Evolutionary conservation across 2,888 invertebrate species (phyloP).

Genomic region (Sisyra nigra): DNA sequence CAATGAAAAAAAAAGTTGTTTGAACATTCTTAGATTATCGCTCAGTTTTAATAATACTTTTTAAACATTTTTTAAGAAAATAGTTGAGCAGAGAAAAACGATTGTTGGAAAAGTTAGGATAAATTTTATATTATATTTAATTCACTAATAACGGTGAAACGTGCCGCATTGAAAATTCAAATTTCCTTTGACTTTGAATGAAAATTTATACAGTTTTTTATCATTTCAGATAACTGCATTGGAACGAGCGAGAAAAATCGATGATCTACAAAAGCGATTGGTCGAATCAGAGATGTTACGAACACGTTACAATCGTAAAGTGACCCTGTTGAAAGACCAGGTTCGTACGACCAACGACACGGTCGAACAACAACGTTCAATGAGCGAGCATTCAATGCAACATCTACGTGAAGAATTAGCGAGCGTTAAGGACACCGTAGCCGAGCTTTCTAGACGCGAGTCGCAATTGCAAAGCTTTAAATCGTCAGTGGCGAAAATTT

Average conservation of each 20-base stretch:
- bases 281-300: constrained; percentile 68
- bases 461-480: constrained; percentile 64
- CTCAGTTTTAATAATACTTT: no score
- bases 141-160: no score
- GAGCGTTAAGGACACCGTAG: constrained; percentile 53
- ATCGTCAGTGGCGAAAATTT: constrained; percentile 35
- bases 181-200: no score
- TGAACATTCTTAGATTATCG: no score
- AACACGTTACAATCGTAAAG: constrained; percentile 55
- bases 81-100: no score
- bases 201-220: neutral
- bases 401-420: constrained; percentile 61
- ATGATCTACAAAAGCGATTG: constrained; percentile 64
- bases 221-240: constrained; percentile 54
- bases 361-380: constrained; percentile 51
- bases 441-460: constrained; percentile 59
- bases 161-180: no score
- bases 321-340: constrained; percentile 55
- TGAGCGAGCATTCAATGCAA: constrained; percentile 50
- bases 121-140: no score
- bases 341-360: constrained; percentile 47
- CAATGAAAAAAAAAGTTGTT: no score
- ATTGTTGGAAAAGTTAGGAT: no score
- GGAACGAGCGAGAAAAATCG: constrained; percentile 68
- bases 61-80: no score